Conservation (phyloP, 92 coral and sea anemone species). For the Porites evermanni region DNA sequence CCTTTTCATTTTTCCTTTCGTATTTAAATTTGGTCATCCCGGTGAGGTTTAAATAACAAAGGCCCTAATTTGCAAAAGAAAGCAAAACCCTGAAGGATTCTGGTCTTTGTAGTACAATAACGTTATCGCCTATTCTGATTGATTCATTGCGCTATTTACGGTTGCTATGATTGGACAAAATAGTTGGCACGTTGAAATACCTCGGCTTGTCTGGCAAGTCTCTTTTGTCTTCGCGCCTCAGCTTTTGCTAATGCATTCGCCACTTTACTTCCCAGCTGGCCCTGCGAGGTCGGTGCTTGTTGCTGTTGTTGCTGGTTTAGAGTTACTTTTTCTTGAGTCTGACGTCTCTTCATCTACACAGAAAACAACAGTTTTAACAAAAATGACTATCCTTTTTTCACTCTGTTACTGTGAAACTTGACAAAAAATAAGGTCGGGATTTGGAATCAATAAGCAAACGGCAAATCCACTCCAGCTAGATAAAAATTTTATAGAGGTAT, state of each 20-base stretch:
- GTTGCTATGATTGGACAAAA: not conserved
- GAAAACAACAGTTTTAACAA: not conserved
- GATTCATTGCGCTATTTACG: not conserved
- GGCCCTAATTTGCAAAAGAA: no score
- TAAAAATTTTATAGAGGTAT: no score
- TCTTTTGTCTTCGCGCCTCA: slow-evolving; percentile 88
- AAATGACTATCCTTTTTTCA: no score
- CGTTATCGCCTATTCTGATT: not conserved
- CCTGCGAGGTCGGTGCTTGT: slow-evolving; percentile 73
- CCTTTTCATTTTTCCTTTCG: no score
- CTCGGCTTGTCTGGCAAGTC: slow-evolving; percentile 94
- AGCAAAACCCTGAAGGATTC: no score
- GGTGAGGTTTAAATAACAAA: no score
- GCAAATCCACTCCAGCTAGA: no score
- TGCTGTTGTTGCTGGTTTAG: slow-evolving; percentile 62
- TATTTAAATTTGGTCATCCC: no score
- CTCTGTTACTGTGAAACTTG: no score
- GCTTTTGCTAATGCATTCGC: slow-evolving; percentile 98
- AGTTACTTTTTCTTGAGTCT: slow-evolving; percentile 30
- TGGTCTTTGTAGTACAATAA: no score
- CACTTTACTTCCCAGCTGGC: slow-evolving; percentile 97
- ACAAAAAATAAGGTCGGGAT: no score
- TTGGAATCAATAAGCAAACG: no score
- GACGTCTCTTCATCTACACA: slow-evolving; percentile 39
- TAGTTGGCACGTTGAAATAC: slow-evolving; percentile 25